These are phyloP conservation scores for Plecturocebus donacophilus DNA, from an alignment of 2,113 vertebrate genomes.

Conservation along the genomic window DNA sequence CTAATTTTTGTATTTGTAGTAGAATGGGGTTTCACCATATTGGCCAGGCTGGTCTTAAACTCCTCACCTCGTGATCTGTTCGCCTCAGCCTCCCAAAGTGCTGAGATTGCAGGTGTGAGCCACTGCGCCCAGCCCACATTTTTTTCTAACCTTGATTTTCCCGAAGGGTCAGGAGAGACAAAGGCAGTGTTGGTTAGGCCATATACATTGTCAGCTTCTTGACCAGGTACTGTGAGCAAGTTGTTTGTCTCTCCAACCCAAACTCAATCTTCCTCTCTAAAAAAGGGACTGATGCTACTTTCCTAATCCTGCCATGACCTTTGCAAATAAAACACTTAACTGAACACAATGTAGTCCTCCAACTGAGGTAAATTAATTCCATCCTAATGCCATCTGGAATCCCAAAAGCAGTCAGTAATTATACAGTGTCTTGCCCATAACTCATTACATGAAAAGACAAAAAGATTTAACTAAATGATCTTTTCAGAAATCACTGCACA, in stretches of 20 bases:
- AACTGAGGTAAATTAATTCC: background rate
- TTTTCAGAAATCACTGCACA: conserved; percentile 11
- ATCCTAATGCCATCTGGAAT: conserved; percentile 1
- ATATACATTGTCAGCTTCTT: background rate
- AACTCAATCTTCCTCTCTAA: background rate
- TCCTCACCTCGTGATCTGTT: too few species aligned
- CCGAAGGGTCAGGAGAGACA: background rate
- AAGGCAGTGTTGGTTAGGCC: background rate
- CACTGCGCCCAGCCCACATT: background rate
- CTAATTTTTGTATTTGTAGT: too few species aligned
- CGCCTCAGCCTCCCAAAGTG: too few species aligned
- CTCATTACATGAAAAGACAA: background rate
- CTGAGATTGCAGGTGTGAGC: too few species aligned
- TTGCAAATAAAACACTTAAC: conserved; percentile 31
- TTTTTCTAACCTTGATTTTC: background rate
- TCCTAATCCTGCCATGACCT: background rate
- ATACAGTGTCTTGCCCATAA: background rate
- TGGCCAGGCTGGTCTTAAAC: too few species aligned
- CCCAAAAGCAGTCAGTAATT: conserved; percentile 7
- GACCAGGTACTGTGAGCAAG: background rate
- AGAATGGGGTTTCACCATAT: too few species aligned
- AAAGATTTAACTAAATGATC: conserved; percentile 9
- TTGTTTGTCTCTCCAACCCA: background rate
- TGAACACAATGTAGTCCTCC: background rate
- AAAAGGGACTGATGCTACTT: background rate